Conservation (phyloP, 1,140 invertebrate species). For the Drosophila funebris region DNA sequence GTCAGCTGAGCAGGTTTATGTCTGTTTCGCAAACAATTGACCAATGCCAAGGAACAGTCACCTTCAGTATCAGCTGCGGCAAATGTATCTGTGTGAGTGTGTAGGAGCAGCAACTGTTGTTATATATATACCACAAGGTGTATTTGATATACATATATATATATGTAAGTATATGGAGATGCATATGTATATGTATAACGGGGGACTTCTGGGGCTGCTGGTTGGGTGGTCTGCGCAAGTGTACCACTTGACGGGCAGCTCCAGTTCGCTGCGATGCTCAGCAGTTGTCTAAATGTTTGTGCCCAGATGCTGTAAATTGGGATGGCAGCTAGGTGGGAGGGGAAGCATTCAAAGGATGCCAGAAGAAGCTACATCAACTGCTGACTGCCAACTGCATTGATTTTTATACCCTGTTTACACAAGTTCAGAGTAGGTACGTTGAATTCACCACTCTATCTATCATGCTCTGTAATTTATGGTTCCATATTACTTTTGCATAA, state of each 20-base stretch:
- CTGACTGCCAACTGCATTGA: slow-evolving; percentile 65
- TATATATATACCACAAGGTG: slow-evolving; percentile 6
- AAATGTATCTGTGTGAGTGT: slow-evolving; percentile 6
- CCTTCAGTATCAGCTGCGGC: slow-evolving; percentile 42
- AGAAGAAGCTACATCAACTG: slow-evolving; percentile 65
- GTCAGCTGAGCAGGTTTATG: slow-evolving; percentile 48
- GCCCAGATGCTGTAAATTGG: slow-evolving; percentile 49
- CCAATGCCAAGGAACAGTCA: slow-evolving; percentile 62
- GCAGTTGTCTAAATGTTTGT: slow-evolving; percentile 72
- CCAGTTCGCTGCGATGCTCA: slow-evolving; percentile 60
- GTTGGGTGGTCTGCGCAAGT: slow-evolving; percentile 52
- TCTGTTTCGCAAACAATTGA: slow-evolving; percentile 22
- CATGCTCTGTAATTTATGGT: too few relatives aligned
- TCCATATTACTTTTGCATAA: background rate
- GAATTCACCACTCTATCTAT: too few relatives aligned
- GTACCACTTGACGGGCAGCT: slow-evolving; percentile 66
- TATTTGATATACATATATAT: background rate
- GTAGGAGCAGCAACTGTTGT: slow-evolving; percentile 10
- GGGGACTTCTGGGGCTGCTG: slow-evolving; percentile 9
- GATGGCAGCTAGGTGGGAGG: slow-evolving; percentile 12
- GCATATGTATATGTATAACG: background rate
- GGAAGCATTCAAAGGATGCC: slow-evolving; percentile 5
- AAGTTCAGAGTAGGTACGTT: background rate
- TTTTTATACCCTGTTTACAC: slow-evolving; percentile 44
- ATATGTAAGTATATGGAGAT: background rate